Conservation (phyloP, 2,888 invertebrate genomes). For the Synanthedon vespiformis region DNA sequence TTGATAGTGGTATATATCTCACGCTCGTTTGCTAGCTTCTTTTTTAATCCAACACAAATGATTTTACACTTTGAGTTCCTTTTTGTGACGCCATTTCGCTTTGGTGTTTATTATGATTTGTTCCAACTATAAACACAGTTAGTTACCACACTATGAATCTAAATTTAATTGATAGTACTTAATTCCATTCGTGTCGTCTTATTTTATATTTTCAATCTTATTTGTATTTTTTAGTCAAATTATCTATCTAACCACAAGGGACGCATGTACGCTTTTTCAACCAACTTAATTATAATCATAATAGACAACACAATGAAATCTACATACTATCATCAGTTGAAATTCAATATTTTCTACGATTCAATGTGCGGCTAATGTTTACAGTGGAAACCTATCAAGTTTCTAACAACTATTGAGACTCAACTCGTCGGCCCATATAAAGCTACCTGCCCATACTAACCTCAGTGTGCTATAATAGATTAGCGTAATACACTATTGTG, state of each 20-base stretch:
- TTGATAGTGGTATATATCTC: slow-evolving; percentile 65
- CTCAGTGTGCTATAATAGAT: slow-evolving; percentile 35
- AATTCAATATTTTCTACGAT: slow-evolving; percentile 38
- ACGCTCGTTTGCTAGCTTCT: slow-evolving; percentile 61
- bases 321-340: slow-evolving; percentile 24
- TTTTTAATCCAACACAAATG: slow-evolving; percentile 67
- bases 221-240: too few relatives aligned
- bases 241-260: too few relatives aligned
- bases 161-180: too few relatives aligned
- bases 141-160: too few relatives aligned
- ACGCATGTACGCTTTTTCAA: slow-evolving; percentile 4
- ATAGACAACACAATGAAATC: not conserved
- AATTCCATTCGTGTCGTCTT: too few relatives aligned
- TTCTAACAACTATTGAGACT: slow-evolving; percentile 44
- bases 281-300: slow-evolving; percentile 12
- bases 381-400: slow-evolving; percentile 58
- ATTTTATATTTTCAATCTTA: too few relatives aligned
- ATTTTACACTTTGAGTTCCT: slow-evolving; percentile 62
- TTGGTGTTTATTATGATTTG: slow-evolving; percentile 33
- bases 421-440: slow-evolving; percentile 23
- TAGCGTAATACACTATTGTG: slow-evolving; percentile 50
- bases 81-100: slow-evolving; percentile 55
- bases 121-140: slow-evolving; percentile 13
- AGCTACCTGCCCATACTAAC: slow-evolving; percentile 25
- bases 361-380: slow-evolving; percentile 45